A percentile compares a stretch with the other conserved stretches of the same genome.
Evolutionary conservation across 2,888 invertebrate species (phyloP).

Genomic region (Allophyes oxyacanthae): DNA sequence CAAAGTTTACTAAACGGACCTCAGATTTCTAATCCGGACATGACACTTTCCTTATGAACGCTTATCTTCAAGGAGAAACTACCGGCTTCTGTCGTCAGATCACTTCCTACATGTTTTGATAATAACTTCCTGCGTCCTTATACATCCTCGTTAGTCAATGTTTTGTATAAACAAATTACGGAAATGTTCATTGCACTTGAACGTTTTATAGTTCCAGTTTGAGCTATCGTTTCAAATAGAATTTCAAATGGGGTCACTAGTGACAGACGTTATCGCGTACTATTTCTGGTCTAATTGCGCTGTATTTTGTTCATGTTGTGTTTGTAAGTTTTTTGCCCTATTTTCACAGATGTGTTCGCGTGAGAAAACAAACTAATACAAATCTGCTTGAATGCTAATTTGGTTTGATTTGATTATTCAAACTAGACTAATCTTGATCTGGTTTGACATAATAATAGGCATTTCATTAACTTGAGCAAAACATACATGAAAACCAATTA

Average conservation of each 20-base stretch:
- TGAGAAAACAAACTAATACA: constrained; percentile 54
- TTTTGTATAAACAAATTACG: constrained; percentile 75
- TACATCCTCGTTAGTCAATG: constrained; percentile 81
- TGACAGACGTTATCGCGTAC: constrained; percentile 57
- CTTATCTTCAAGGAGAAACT: constrained; percentile 56
- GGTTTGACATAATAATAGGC: constrained; percentile 24
- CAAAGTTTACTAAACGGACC: neutral
- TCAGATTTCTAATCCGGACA: constrained; percentile 24
- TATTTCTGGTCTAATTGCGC: constrained; percentile 49
- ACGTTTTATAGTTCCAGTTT: constrained; percentile 64
- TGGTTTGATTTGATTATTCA: no score
- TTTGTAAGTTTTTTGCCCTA: constrained; percentile 23
- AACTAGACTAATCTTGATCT: constrained; percentile 33
- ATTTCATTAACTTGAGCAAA: constrained; percentile 27
- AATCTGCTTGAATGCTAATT: constrained; percentile 29
- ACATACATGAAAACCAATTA: constrained; percentile 27
- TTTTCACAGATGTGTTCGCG: constrained; percentile 32
- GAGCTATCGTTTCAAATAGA: constrained; percentile 68
- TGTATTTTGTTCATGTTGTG: constrained; percentile 44
- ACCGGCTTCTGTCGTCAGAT: constrained; percentile 65
- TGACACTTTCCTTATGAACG: constrained; percentile 43
- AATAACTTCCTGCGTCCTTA: constrained; percentile 86
- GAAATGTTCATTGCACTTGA: constrained; percentile 75
- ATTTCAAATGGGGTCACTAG: constrained; percentile 75
- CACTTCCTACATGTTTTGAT: constrained; percentile 85